Base-by-base conservation (phyloP, 1,140 invertebrate species). In the Brachionus koreanus region DNA sequence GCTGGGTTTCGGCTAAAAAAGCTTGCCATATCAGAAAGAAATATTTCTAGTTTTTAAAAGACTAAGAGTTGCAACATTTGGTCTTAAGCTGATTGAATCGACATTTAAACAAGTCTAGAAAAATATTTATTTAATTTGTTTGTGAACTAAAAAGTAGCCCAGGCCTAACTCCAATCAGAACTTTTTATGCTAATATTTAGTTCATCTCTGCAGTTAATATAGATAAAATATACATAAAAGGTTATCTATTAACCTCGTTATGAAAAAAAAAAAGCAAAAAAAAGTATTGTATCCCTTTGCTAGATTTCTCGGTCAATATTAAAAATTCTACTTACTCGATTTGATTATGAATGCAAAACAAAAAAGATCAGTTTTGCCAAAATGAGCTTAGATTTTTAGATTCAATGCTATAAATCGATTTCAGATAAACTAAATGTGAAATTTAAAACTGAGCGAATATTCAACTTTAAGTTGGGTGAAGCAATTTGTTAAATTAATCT, bases 41-140 rank as follows among this genome's bases (percentile, higher is more conserved):
- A 37, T 57, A 7, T 57, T 65, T 65, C 33, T 65, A 33, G 7
- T 69, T 39, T n/a, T 19, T 69, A 19, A 12, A n/a, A 69, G 37
- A 69, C 65, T 39, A 69, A 69, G 37, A 57, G 16, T 57, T 57
- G 49, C 16, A 57, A 57, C 49, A 57, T 57, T 57, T 57, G 49
- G 49, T 57, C 49, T 57, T 57, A 57, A 23, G 49, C 49, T 57
- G 49, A 57, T 57, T 57, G 49, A 57, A 57, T 57, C 49, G 49
- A 57, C 49, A 57, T 57, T 57, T 57, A 57, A 57, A 57, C 19
- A 19, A 57, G 49, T 16, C 9, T 7, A 57, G 49, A 57, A 57
- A 57, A 57, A 57, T 57, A 57, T 57, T 57, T 57, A 25, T 57
- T 57, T 57, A 57, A 57, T 57, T 52, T 52, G 49, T 52, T 19